Conservation (phyloP, 2,888 invertebrate species). For the Sturmia bella region DNA sequence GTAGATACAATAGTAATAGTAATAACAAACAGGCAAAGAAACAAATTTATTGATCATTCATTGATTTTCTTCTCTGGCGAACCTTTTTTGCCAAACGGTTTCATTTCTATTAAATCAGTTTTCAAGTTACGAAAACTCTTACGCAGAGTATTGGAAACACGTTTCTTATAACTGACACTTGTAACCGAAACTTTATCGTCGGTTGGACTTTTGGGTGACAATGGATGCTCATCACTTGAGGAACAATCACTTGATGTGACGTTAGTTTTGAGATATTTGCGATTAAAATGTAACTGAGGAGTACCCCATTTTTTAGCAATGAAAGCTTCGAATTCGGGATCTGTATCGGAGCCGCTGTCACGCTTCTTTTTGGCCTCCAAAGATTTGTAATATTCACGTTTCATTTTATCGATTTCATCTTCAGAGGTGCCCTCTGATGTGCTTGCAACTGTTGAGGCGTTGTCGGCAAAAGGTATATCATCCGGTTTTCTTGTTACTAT, state of each 20-base stretch:
- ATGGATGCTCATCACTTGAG: slow-evolving; percentile 69
- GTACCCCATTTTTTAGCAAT: slow-evolving; percentile 80
- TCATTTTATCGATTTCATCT: slow-evolving; percentile 69
- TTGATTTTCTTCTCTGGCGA: slow-evolving; percentile 71
- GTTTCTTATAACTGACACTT: slow-evolving; percentile 78
- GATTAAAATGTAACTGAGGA: slow-evolving; percentile 79
- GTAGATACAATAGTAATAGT: slow-evolving; percentile 26
- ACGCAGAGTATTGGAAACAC: slow-evolving; percentile 76
- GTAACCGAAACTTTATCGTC: slow-evolving; percentile 76
- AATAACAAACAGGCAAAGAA: slow-evolving; percentile 24
- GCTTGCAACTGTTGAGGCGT: slow-evolving; percentile 36
- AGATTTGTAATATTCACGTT: slow-evolving; percentile 62
- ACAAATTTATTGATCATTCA: slow-evolving; percentile 31
- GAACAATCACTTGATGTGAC: slow-evolving; percentile 72
- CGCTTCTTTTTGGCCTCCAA: slow-evolving; percentile 57
- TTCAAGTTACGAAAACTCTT: slow-evolving; percentile 79
- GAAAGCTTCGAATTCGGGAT: slow-evolving; percentile 74
- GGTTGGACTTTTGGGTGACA: slow-evolving; percentile 61
- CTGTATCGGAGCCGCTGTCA: slow-evolving; percentile 73
- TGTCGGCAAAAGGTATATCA: slow-evolving; percentile 68
- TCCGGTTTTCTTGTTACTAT: slow-evolving; percentile 78
- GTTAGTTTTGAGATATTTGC: slow-evolving; percentile 76
- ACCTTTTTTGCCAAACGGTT: slow-evolving; percentile 76
- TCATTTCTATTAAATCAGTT: slow-evolving; percentile 76
- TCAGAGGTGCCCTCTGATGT: slow-evolving; percentile 62